These are phyloP conservation scores for Mesorhabditis belari DNA, from an alignment of 2,888 invertebrate species.

Conservation along the genomic window DNA sequence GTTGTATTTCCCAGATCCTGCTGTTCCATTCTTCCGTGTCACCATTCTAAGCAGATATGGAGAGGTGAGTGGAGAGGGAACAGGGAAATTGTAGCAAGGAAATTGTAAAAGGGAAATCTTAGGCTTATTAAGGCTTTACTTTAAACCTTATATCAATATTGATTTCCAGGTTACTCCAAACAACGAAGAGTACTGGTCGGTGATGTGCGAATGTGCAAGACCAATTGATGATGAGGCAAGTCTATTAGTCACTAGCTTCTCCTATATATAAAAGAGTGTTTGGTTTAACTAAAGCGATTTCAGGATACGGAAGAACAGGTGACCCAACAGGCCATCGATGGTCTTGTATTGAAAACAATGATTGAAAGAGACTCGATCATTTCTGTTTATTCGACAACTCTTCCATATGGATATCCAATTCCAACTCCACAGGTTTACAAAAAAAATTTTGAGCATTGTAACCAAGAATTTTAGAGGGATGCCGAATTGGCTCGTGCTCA, in stretches of 20 bases:
- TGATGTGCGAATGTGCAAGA: conserved; percentile 52
- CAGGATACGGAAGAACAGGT: conserved; percentile 43
- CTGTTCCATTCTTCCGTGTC: conserved; percentile 51
- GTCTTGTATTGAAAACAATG: conserved; percentile 46
- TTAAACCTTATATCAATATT: background rate
- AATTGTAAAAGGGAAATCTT: too few relatives aligned
- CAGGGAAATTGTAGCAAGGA: too few relatives aligned
- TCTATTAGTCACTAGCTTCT: too few relatives aligned
- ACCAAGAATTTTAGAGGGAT: conserved; percentile 46
- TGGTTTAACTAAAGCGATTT: background rate
- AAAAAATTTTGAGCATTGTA: too few relatives aligned
- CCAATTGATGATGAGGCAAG: conserved; percentile 40
- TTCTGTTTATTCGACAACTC: conserved; percentile 42
- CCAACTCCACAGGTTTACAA: conserved; percentile 46
- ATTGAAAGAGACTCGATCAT: conserved; percentile 47
- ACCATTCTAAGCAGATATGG: conserved; percentile 49
- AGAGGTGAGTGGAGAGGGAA: conserved; percentile 36
- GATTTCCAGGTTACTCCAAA: conserved; percentile 39
- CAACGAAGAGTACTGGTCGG: conserved; percentile 49
- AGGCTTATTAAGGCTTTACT: background rate
- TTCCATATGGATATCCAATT: conserved; percentile 50
- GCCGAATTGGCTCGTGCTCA: conserved; percentile 48
- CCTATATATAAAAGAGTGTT: too few relatives aligned
- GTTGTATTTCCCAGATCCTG: conserved; percentile 51
- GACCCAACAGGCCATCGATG: conserved; percentile 40